Conservation (phyloP, 2,888 invertebrate species). For the Salticus scenicus region DNA sequence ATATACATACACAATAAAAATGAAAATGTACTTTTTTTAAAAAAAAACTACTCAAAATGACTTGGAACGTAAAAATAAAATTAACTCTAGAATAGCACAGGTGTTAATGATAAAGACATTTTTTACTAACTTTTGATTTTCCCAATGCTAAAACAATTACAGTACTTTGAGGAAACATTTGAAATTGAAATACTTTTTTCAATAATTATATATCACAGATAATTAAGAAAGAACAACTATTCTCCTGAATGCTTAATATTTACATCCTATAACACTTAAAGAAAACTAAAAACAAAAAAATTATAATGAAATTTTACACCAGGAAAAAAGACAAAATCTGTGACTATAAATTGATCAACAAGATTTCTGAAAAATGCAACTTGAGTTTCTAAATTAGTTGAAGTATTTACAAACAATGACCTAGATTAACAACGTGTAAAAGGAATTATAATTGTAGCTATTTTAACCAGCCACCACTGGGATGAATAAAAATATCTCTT, state of each 20-base stretch:
- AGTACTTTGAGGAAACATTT: background rate
- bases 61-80: too few species aligned
- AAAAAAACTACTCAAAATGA: too few species aligned
- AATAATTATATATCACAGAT: background rate
- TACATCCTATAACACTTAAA: background rate
- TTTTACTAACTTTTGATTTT: too few species aligned
- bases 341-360: background rate
- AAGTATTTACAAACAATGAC: background rate
- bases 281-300: background rate
- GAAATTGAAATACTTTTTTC: background rate
- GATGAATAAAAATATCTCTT: background rate
- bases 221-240: background rate
- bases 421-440: background rate
- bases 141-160: too few species aligned
- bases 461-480: too few species aligned
- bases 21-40: too few species aligned
- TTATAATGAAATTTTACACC: background rate
- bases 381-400: background rate
- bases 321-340: background rate
- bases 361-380: background rate
- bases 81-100: too few species aligned
- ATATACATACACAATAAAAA: too few species aligned
- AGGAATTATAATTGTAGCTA: too few species aligned
- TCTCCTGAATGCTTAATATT: background rate
- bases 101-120: too few species aligned